Evolutionary conservation across 2,797 vertebrate species (phyloP).

Genomic region (Sebastes glaucus): DNA sequence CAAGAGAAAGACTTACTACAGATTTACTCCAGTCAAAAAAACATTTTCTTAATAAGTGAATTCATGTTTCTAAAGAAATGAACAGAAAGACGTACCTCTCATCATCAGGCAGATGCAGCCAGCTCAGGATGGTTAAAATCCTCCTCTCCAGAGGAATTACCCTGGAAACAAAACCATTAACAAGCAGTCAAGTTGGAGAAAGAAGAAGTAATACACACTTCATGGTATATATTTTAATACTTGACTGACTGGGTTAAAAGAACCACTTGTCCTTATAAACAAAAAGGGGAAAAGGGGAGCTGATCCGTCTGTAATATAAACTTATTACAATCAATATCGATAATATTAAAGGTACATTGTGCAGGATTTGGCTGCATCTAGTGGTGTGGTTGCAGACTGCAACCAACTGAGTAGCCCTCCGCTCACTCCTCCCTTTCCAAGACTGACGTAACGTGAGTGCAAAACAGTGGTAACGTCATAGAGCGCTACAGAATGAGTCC

Average conservation of each 20-base stretch:
- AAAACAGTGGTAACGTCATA: too few relatives aligned
- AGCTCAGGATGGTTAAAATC: slow-evolving; percentile 92
- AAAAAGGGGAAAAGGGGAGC: background rate
- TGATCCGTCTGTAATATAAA: background rate
- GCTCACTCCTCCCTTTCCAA: too few relatives aligned
- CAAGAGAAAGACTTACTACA: background rate
- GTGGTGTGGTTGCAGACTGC: too few relatives aligned
- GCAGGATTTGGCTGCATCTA: too few relatives aligned
- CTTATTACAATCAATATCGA: background rate
- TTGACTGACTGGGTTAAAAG: background rate
- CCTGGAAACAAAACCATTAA: slow-evolving; percentile 69
- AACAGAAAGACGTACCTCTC: slow-evolving; percentile 81
- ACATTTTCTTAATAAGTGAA: background rate
- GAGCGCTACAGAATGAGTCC: too few relatives aligned
- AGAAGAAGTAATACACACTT: background rate
- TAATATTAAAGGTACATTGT: background rate
- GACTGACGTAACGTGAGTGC: too few relatives aligned
- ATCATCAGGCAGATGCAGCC: slow-evolving; percentile 90
- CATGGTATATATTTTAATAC: background rate
- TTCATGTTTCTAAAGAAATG: background rate
- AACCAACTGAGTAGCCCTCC: too few relatives aligned
- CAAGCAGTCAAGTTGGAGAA: background rate
- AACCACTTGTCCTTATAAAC: background rate
- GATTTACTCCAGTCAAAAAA: background rate
- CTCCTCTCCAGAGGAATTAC: slow-evolving; percentile 93